Conservation (phyloP, 2,888 invertebrate species). For the Argynnis bischoffii region DNA sequence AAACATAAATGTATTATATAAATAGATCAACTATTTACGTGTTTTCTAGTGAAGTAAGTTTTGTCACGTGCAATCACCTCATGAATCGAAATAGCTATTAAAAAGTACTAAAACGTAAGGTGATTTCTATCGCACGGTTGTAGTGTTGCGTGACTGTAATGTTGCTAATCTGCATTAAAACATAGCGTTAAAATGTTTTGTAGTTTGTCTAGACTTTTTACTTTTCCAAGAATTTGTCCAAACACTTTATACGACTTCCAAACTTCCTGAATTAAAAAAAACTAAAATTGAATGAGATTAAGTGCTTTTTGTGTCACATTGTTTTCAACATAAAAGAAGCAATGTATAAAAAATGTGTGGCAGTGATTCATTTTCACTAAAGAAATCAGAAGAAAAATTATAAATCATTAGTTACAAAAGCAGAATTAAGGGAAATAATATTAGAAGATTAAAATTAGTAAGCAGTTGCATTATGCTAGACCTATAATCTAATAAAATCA, state of each 20-base stretch:
- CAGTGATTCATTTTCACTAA: constrained; percentile 18
- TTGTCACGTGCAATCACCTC: constrained; percentile 28
- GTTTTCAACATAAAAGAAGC: background rate
- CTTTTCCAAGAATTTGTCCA: constrained; percentile 17
- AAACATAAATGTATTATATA: background rate
- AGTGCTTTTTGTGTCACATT: background rate
- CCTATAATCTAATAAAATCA: constrained; percentile 45
- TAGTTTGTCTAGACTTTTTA: constrained; percentile 28
- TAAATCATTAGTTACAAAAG: constrained; percentile 6
- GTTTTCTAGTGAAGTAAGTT: constrained; percentile 5
- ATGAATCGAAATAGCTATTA: constrained; percentile 37
- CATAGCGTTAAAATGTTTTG: constrained; percentile 34
- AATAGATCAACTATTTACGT: background rate
- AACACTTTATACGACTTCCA: constrained; percentile 10
- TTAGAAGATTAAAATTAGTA: constrained; percentile 19
- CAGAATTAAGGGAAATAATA: constrained; percentile 2
- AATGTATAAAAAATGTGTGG: constrained; percentile 9
- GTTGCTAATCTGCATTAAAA: constrained; percentile 36
- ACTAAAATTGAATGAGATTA: background rate
- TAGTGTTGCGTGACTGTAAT: constrained; percentile 39
- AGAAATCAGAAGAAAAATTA: background rate
- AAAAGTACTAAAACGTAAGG: constrained; percentile 38
- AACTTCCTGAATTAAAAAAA: background rate
- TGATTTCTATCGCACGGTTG: constrained; percentile 37
- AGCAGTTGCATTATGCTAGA: constrained; percentile 36